Base-by-base conservation (phyloP, 92 coral and sea anemone species). In the Porites cylindrica region DNA sequence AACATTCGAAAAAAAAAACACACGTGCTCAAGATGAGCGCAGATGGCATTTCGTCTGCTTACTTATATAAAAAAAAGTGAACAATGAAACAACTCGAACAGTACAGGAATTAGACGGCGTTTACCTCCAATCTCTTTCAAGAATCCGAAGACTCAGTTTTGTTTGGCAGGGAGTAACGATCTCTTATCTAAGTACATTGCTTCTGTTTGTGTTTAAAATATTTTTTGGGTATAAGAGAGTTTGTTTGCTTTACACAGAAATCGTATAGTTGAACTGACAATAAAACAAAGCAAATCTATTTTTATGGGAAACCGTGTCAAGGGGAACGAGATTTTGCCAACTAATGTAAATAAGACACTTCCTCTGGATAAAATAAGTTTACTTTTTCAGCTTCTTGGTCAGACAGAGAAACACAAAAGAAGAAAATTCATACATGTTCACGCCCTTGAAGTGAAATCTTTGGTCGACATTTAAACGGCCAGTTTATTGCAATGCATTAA, bases 221-320 rank as follows among this genome's bases (percentile, higher is more conserved):
- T 24, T 16, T 78, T 78, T 16, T n/a, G 7, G 19, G n/a, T 50
- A 64, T 21, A 16, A 76, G 59, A 64, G 6, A 19, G 20, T 47
- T 43, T 79, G 63, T 79, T 79, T 79, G 63, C 72, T 79, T 79
- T 79, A 14, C 7, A 11, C 61, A 63, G 67, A 63, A 63, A 59
- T 63, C 24, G 38, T 26, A 29, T 26, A 51, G 1, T 23, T 58
- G 19, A 47, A 65, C 51, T 79, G 83, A 79, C 72, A 79, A 79
- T 66, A 65, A 43, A 20, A n/a, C 18, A 64, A 79, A 38, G 7
- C 58, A 17, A 66, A 64, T 43, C 83, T 43, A 47, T 79, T 65
- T 47, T 65, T 63, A 63, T 20, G 61, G 61, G 73, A 79, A 66
- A 52, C 59, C 83, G 13, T 47, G 83, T 79, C 83, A 79, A 18